A percentile compares a stretch with the other conserved stretches of the same genome.
Conservation (phyloP, 2,113 vertebrate species). For the Hemiprocne comata region DNA sequence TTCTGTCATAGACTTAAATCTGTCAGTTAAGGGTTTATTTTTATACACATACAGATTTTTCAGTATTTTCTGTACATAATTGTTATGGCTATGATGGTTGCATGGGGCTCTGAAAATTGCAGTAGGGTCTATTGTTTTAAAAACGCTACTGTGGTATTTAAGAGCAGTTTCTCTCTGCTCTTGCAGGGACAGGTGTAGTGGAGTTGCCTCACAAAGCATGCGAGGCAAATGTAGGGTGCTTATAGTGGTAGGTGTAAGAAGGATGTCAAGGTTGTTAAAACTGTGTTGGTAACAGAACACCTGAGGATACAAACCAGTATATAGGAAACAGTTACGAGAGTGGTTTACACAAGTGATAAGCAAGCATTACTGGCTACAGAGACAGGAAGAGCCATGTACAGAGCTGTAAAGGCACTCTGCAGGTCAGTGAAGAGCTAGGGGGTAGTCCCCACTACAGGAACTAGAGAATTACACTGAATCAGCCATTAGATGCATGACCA, state of each 20-base stretch:
- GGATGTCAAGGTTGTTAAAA: background rate
- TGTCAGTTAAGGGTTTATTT: background rate
- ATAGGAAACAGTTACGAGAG: fast-evolving
- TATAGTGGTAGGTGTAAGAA: background rate
- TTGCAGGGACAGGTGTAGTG: background rate
- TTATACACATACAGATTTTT: background rate
- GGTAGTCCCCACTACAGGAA: no score
- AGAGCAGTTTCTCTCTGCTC: background rate
- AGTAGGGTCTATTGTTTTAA: background rate
- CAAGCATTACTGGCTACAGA: fast-evolving
- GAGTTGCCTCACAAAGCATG: background rate
- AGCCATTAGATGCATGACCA: fast-evolving
- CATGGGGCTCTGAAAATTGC: background rate
- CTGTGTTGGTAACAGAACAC: fast-evolving
- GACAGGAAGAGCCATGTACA: fast-evolving
- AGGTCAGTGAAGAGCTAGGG: fast-evolving
- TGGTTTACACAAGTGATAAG: fast-evolving
- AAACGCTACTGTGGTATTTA: fast-evolving
- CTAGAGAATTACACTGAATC: no score
- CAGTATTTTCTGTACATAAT: background rate
- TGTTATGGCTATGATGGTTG: fast-evolving
- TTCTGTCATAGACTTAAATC: background rate
- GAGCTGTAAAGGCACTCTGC: fast-evolving
- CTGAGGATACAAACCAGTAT: fast-evolving
- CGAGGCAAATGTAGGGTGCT: background rate